Conservation (phyloP, 2,113 vertebrate species). For the Rana temporaria region DNA sequence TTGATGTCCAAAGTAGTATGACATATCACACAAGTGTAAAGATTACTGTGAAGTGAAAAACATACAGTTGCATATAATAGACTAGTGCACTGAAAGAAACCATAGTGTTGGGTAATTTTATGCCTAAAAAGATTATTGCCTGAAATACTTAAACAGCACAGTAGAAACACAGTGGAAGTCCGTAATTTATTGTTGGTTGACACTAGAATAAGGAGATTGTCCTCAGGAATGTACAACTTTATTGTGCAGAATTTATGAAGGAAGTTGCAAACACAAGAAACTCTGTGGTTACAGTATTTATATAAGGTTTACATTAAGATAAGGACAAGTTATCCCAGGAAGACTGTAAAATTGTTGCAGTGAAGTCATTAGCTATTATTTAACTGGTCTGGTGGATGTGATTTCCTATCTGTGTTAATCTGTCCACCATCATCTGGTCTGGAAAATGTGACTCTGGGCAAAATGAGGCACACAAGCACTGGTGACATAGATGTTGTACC, state of each 20-base stretch:
- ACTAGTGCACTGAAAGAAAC: no score
- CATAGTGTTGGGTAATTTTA: no score
- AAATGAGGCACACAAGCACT: no score
- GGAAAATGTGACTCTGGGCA: not conserved
- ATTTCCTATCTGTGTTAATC: not conserved
- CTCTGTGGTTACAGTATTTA: conserved; percentile 29
- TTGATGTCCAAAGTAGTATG: no score
- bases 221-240: conserved; percentile 29
- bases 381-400: conserved; percentile 3
- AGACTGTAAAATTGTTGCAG: conserved; percentile 12
- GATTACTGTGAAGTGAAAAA: no score
- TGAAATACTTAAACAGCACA: not conserved
- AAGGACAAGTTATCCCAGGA: conserved; percentile 35
- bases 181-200: conserved; percentile 28
- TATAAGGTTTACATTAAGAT: conserved; percentile 27
- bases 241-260: conserved; percentile 32
- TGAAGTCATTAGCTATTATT: conserved; percentile 22
- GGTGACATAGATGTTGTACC: no score
- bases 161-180: not conserved
- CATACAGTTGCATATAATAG: no score
- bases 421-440: not conserved
- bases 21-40: no score
- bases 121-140: not conserved
- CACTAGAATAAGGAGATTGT: conserved; percentile 34
- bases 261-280: conserved; percentile 22